Evolutionary conservation across 2,888 invertebrate species (phyloP), one percentile per base, ranked within the genome.

Genomic region (Orthosia gothica): DNA sequence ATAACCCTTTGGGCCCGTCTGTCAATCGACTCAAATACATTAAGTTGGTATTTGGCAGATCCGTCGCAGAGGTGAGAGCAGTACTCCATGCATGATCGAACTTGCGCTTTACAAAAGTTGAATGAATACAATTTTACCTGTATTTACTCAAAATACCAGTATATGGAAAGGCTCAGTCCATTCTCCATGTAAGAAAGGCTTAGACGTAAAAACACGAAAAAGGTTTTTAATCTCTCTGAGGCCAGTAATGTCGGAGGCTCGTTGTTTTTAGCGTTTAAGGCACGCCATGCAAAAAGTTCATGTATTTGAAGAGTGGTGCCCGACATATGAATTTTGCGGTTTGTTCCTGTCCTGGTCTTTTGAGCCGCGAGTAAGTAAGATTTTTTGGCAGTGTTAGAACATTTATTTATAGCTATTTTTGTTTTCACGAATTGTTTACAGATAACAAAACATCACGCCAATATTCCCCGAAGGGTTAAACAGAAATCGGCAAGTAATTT

Each of bases 201-300:
- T 71, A 59, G 18, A 75, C 50, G 61, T 32, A 75, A 74, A 64
- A 71, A n/a, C 45, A 57, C 64, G 82, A 79, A 82, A 81, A 74
- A 69, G 59, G 69, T 47, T 81, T 81, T 77, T 77, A 76, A 80
- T 76, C 58, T 74, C 49, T 65, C 49, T 69, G 71, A 57, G 59
- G 54, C 58, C 61, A 71, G 62, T 67, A 74, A 84, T 75, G 57
- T 74, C 52, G 47, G 65, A 50, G 64, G 62, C 65, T 83, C 68
- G 78, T 83, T 83, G 74, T 85, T 78, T 85, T 85, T 61, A 73
- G 57, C 47, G 76, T 76, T 76, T 67, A 61, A 76, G 76, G 70
- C 58, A 81, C 40, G 78, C 61, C 12, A 82, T 81, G 62, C 62
- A 50, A 71, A 85, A 85, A 85, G 83, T 83, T 78, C 52, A 78